phyloP scores from a whole-genome alignment of 2,888 invertebrate genomes.

The Sphinx pinastri region DNA sequence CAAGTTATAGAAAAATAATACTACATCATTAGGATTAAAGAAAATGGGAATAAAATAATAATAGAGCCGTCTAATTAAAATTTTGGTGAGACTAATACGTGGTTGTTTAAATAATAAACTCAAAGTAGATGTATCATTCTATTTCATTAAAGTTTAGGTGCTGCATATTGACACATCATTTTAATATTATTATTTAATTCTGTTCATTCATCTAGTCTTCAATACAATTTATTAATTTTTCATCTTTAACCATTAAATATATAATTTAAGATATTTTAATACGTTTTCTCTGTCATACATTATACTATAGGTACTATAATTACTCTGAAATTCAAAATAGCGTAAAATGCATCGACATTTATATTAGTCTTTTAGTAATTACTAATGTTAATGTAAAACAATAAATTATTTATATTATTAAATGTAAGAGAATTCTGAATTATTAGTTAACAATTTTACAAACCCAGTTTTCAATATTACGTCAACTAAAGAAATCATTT shows the following conservation, averaged over 20 bases:
- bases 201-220: conserved; percentile 21
- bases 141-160: neutral
- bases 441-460: neutral
- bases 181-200: neutral
- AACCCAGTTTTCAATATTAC: conserved; percentile 7
- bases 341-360: neutral
- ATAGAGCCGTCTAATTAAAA: conserved; percentile 11
- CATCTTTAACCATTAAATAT: neutral
- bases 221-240: conserved; percentile 5
- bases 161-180: conserved; percentile 1
- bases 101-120: conserved; percentile 19
- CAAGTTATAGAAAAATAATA: neutral
- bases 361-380: too few species aligned
- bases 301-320: neutral
- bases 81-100: conserved; percentile 16
- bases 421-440: neutral
- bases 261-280: neutral
- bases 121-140: conserved; percentile 11
- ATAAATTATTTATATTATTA: neutral
- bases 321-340: neutral
- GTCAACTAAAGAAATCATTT: neutral
- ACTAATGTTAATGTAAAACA: neutral
- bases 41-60: neutral
- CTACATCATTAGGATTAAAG: neutral
- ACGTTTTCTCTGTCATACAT: neutral